Conservation (phyloP, 92 coral and sea anemone species). For the Desmophyllum pertusum region DNA sequence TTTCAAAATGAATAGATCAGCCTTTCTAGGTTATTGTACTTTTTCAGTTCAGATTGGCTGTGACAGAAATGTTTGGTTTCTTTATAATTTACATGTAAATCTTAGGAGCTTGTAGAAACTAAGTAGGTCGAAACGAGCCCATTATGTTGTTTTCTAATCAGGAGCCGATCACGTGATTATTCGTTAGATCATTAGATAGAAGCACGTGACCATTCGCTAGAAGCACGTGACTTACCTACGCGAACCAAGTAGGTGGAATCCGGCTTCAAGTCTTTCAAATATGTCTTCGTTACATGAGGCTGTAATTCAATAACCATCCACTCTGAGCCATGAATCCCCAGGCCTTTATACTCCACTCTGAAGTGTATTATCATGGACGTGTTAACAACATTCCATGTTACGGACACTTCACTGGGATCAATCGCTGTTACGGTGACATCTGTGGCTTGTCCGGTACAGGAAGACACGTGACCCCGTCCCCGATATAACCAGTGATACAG, state of each 20-base stretch:
- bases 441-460: slow-evolving; percentile 21
- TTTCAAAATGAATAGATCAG: too few species aligned
- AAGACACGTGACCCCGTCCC: slow-evolving; percentile 50
- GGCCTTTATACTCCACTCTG: slow-evolving; percentile 29
- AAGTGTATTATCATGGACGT: slow-evolving; percentile 1
- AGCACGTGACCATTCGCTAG: too few species aligned
- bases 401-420: slow-evolving; percentile 13
- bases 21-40: too few species aligned
- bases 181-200: too few species aligned
- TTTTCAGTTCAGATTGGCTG: too few species aligned
- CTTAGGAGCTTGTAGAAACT: too few species aligned
- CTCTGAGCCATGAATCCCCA: not conserved
- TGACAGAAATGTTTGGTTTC: too few species aligned
- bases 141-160: too few species aligned
- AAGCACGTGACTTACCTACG: slow-evolving; percentile 36
- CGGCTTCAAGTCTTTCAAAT: slow-evolving; percentile 23
- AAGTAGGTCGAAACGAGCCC: too few species aligned
- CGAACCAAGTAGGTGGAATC: slow-evolving; percentile 30
- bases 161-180: too few species aligned
- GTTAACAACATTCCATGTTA: slow-evolving; percentile 45
- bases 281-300: slow-evolving; percentile 12
- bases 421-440: slow-evolving; percentile 25
- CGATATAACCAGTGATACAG: slow-evolving; percentile 42
- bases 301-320: slow-evolving; percentile 8
- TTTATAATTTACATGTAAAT: too few species aligned